phyloP scores from a whole-genome alignment of 2,888 invertebrate genomes.

The Eustalomyia histrio region DNA sequence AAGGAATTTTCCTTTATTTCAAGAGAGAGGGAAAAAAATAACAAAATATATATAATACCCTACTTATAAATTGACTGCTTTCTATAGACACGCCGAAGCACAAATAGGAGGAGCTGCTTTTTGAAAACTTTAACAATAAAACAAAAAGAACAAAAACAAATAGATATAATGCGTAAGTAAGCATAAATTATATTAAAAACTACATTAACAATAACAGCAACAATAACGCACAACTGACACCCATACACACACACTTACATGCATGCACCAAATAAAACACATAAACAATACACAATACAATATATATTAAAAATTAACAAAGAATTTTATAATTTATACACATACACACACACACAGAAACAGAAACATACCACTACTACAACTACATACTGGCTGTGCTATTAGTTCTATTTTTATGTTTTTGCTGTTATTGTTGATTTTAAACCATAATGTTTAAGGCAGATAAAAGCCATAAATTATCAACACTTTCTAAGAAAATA shows the following conservation, averaged over 20 bases:
- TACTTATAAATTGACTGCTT: background rate
- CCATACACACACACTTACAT: background rate
- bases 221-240: background rate
- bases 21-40: background rate
- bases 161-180: conserved; percentile 36
- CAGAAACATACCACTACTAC: conserved; percentile 1
- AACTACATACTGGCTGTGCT: conserved; percentile 7
- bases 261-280: conserved; percentile 4
- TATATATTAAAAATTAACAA: conserved; percentile 4
- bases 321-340: conserved; percentile 3
- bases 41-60: too few species aligned
- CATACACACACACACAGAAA: background rate
- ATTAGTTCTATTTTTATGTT: conserved; percentile 18
- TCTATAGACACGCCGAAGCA: background rate
- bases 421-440: conserved; percentile 39
- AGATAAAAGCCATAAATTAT: conserved; percentile 66
- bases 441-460: conserved; percentile 59
- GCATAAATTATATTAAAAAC: conserved; percentile 52
- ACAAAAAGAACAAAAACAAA: conserved; percentile 1
- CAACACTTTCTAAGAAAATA: conserved; percentile 53
- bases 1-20: background rate
- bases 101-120: conserved; percentile 10
- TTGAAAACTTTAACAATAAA: conserved; percentile 17
- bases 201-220: background rate
- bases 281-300: background rate